phyloP scores from a whole-genome alignment of 2,113 vertebrate species.

The Macaca nemestrina region DNA sequence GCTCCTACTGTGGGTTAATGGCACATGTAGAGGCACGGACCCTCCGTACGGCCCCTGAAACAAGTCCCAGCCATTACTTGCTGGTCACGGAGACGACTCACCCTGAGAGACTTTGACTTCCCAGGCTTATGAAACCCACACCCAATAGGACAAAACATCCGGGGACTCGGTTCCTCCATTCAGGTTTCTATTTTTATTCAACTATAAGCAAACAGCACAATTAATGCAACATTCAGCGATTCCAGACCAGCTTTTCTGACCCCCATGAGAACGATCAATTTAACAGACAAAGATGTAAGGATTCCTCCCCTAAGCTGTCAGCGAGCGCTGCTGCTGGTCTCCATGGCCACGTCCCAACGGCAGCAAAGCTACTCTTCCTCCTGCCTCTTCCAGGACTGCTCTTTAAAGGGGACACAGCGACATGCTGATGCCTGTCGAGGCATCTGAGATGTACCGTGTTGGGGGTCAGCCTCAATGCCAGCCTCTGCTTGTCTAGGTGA shows the following conservation, averaged over 20 bases:
- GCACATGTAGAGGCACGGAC: fast-evolving
- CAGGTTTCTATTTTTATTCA: conserved; percentile 76
- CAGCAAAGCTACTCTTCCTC: not conserved
- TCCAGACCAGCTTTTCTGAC: not conserved
- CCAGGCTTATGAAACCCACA: not conserved
- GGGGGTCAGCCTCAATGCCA: not conserved
- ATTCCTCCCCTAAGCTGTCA: not conserved
- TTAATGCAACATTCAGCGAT: conserved; percentile 12
- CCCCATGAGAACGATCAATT: not conserved
- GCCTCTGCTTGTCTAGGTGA: not conserved
- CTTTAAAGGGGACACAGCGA: not conserved
- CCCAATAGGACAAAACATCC: not conserved
- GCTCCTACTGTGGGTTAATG: not conserved
- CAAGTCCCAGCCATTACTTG: not conserved
- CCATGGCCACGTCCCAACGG: not conserved
- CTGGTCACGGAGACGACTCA: not conserved
- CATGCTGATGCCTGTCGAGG: not conserved
- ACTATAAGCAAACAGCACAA: conserved; percentile 61
- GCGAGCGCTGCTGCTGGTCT: not conserved
- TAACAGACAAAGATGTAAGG: not conserved
- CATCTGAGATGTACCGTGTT: not conserved
- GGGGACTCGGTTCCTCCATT: not conserved
- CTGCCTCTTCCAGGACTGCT: not conserved
- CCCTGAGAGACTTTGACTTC: not conserved
- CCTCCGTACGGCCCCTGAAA: not conserved